Evolutionary conservation across 1,140 invertebrate species (phyloP).

Genomic region (Lordiphosa stackelbergi): DNA sequence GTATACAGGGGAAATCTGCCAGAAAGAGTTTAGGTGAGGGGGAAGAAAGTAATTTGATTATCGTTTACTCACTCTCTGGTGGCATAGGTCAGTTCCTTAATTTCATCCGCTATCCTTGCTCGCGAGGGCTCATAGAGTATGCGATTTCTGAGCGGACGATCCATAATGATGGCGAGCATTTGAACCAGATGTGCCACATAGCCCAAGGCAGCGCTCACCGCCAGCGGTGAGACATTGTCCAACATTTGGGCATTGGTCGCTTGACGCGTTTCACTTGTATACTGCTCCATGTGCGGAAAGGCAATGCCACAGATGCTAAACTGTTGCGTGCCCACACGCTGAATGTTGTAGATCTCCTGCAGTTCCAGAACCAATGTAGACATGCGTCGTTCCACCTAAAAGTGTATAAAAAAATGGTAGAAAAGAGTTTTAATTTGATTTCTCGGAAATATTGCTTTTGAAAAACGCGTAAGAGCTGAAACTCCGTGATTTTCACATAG

Average conservation of each 20-base stretch:
- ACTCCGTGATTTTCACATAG: too few species aligned
- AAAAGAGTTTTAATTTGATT: too few species aligned
- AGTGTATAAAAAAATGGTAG: too few species aligned
- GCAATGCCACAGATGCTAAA: conserved; percentile 85
- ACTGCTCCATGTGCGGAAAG: conserved; percentile 85
- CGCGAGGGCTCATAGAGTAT: conserved; percentile 86
- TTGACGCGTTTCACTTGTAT: conserved; percentile 48
- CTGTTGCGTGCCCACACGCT: conserved; percentile 50
- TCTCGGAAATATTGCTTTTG: too few species aligned
- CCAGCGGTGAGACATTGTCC: conserved; percentile 80
- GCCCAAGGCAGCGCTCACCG: conserved; percentile 86
- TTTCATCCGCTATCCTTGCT: conserved; percentile 87
- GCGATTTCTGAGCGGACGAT: conserved; percentile 87
- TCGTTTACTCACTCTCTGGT: conserved; percentile 84
- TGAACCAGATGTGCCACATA: conserved; percentile 88
- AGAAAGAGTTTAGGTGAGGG: conserved; percentile 16
- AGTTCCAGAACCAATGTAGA: conserved; percentile 76
- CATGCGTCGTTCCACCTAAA: conserved; percentile 65
- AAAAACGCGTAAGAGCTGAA: too few species aligned
- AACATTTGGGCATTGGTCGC: conserved; percentile 42
- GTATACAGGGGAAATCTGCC: conserved; percentile 88
- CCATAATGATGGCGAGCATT: conserved; percentile 88
- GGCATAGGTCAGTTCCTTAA: conserved; percentile 84
- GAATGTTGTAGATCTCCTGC: conserved; percentile 78
- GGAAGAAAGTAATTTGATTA: neutral